These are phyloP conservation scores for Myoxocephalus aenaeus DNA, from an alignment of 2,797 vertebrate species.

Conservation along the genomic window DNA sequence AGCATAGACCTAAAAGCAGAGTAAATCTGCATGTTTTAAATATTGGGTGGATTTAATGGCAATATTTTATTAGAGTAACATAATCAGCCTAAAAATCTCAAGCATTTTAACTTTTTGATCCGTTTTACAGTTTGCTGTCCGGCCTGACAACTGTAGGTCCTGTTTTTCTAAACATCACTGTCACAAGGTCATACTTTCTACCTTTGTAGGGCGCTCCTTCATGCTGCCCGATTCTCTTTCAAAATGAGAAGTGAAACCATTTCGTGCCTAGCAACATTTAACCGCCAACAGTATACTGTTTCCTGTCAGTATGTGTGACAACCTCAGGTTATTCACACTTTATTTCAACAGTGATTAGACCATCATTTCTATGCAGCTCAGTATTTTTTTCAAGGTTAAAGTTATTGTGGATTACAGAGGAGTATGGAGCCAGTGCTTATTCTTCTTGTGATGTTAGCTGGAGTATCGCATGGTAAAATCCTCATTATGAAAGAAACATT, in stretches of 20 bases:
- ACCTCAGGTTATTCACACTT: background rate
- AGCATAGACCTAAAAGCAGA: background rate
- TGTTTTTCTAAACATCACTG: background rate
- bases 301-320: conserved; percentile 8
- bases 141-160: too few relatives aligned
- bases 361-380: background rate
- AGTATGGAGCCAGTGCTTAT: conserved; percentile 53
- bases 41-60: background rate
- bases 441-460: conserved; percentile 45
- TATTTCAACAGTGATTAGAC: background rate
- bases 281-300: background rate
- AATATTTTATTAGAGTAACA: background rate
- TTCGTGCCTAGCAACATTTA: conserved; percentile 34
- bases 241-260: conserved; percentile 44
- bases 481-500: background rate
- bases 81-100: background rate
- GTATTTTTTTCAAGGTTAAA: background rate
- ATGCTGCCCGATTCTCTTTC: too few relatives aligned
- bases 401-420: background rate
- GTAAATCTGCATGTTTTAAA: background rate
- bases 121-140: background rate
- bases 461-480: conserved; percentile 61
- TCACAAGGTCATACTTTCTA: background rate
- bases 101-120: background rate
- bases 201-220: background rate